phyloP scores from a whole-genome alignment of 2,113 vertebrate species.

The Malurus alboscapulatus region DNA sequence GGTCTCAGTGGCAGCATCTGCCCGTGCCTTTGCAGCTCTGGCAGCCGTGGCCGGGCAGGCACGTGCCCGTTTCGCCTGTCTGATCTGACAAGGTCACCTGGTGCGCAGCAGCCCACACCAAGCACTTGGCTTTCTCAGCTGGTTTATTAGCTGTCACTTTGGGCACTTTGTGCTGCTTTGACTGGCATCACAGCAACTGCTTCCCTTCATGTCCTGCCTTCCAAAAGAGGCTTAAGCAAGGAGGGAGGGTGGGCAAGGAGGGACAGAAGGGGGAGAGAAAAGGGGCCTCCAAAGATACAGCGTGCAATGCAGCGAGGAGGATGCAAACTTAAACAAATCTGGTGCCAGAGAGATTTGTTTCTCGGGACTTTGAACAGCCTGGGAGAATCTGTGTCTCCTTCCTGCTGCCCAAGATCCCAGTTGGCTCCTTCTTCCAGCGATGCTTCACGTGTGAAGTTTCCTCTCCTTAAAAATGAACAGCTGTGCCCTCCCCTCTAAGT shows the following conservation, averaged over 20 bases:
- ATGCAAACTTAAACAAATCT: constrained; percentile 44
- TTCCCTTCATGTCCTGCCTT: constrained; percentile 49
- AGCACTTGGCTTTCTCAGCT: constrained; percentile 42
- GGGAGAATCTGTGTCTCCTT: constrained; percentile 59
- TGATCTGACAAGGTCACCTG: constrained; percentile 60
- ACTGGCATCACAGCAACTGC: constrained; percentile 50
- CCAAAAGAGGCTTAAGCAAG: constrained; percentile 2
- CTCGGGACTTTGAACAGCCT: constrained; percentile 44
- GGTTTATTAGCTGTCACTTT: constrained; percentile 65
- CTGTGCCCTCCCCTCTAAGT: constrained; percentile 76
- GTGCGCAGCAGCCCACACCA: constrained; percentile 4
- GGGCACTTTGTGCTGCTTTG: constrained; percentile 49
- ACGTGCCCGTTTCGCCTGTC: constrained; percentile 50
- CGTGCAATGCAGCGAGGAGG: not conserved
- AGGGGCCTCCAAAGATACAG: not conserved
- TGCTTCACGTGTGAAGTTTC: constrained; percentile 77
- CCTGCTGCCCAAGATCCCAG: constrained; percentile 51
- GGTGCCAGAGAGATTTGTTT: constrained; percentile 48
- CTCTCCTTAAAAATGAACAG: constrained; percentile 79
- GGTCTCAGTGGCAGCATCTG: not conserved
- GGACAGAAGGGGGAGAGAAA: not conserved
- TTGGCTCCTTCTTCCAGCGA: constrained; percentile 51
- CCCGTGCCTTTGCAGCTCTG: not conserved
- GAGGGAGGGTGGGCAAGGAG: not conserved
- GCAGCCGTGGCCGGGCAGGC: not conserved